These are phyloP conservation scores for Scolopax rusticola DNA, from an alignment of 2,797 vertebrate species.

Conservation along the genomic window DNA sequence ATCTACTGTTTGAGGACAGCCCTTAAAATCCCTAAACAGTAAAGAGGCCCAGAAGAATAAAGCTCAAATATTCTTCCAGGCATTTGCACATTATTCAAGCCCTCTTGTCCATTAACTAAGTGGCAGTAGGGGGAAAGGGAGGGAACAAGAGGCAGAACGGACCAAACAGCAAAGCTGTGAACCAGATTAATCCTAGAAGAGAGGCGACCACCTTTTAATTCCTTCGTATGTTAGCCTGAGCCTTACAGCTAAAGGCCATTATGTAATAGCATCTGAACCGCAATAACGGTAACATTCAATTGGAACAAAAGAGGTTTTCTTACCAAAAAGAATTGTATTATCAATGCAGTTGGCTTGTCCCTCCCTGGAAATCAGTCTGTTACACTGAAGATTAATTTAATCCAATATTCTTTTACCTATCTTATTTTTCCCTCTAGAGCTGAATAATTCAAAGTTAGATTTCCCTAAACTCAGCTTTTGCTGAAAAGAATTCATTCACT, in stretches of 20 bases:
- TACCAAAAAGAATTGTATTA: not conserved
- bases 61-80: not conserved
- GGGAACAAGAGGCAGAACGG: not conserved
- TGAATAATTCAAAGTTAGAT: not conserved
- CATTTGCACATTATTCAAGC: not conserved
- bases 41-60: not conserved
- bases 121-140: fast-evolving
- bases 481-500: not conserved
- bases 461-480: not conserved
- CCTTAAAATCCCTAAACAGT: not conserved
- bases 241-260: not conserved
- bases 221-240: not conserved
- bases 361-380: constrained; percentile 13
- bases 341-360: not conserved
- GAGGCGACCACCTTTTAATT: not conserved
- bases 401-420: not conserved
- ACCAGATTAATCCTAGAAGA: not conserved
- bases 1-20: not conserved
- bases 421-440: not conserved
- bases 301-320: not conserved
- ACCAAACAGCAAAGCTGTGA: constrained; percentile 16
- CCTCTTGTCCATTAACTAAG: not conserved
- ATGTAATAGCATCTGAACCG: not conserved
- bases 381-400: constrained; percentile 22
- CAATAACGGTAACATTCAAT: not conserved